Evolutionary conservation across 2,797 vertebrate species (phyloP).

Genomic region (Tokudaia tokunoshimensis): DNA sequence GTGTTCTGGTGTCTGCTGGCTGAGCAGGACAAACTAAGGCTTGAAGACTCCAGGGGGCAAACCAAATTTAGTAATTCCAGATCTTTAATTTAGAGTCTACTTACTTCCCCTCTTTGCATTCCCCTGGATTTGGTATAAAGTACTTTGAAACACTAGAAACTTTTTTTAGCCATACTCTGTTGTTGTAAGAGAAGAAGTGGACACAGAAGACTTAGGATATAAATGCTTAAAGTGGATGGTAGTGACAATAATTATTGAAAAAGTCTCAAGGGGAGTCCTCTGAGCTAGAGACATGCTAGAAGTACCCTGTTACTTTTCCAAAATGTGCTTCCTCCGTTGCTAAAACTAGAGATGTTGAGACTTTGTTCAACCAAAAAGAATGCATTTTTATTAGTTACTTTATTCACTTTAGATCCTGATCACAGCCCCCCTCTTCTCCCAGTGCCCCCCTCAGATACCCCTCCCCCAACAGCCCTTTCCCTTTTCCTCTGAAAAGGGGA

Average conservation of each 20-base stretch:
- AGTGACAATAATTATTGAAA: not conserved
- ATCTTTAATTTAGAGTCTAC: not conserved
- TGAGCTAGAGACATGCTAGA: not conserved
- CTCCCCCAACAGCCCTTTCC: too few relatives aligned
- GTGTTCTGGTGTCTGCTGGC: too few relatives aligned
- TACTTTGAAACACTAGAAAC: not conserved
- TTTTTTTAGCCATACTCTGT: not conserved
- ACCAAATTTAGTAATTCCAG: not conserved
- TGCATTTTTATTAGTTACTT: not conserved
- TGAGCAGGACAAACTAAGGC: not conserved
- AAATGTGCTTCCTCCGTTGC: not conserved
- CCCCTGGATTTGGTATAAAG: not conserved
- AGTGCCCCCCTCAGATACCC: too few relatives aligned
- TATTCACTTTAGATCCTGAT: too few relatives aligned
- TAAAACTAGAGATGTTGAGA: not conserved
- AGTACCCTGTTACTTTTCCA: not conserved
- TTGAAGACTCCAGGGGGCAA: not conserved
- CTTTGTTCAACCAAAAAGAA: slow-evolving; percentile 36
- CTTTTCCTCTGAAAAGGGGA: too few relatives aligned
- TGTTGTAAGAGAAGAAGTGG: not conserved
- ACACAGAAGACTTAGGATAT: not conserved
- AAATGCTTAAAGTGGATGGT: not conserved
- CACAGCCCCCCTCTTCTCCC: too few relatives aligned
- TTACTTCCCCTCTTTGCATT: not conserved
- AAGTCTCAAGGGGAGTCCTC: not conserved